Base-by-base conservation (phyloP, 2,888 invertebrate genomes). In the Lamellibrachia satsuma region DNA sequence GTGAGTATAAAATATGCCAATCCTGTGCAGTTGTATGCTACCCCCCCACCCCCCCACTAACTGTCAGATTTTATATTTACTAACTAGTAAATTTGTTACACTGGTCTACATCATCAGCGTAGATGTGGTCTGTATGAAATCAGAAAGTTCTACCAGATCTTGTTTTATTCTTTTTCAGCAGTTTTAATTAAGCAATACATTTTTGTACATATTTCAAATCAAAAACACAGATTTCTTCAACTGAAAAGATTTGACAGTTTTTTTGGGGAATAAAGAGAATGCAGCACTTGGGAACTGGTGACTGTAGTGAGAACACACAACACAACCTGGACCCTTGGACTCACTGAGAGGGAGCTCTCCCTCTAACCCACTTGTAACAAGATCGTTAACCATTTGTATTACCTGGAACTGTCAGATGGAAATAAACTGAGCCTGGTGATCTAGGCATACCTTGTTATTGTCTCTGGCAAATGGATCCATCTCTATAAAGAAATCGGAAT, bases 1-100 rank as follows among this genome's bases (percentile, higher is more conserved):
- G 93, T 94, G 90, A 92, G 93, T 93, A 75, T 22, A 75, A 55
- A 55, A 55, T 55, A 55, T 55, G 7, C 7, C 9, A 9, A 9
- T 55, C 8, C 8, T 55, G 9, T 3, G 55, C 8, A 55, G 55
- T 55, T 55, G 55, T 7, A 3, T 9, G 8, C 2, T 55, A 1
- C 55, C 55, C 7, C 15, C 15, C n/a, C 22, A 75, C n/a, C 22
- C 6, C 6, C 3, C 15, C n/a, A n/a, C 22, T 75, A 22, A 22
- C 22, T 11, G 15, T 57, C 15, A 57, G 3, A 57, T 57, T 39
- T 39, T 39, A 39, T 39, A 39, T 39, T 39, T 39, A 39, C 39
- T 39, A 39, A 55, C 8, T 55, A 55, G 7, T 55, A 55, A 55
- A 55, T 55, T 55, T 55, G 55, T 55, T 55, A 55, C 55, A 55